Conservation (phyloP, 2,888 invertebrate species). For the Cremastinae sp. region DNA sequence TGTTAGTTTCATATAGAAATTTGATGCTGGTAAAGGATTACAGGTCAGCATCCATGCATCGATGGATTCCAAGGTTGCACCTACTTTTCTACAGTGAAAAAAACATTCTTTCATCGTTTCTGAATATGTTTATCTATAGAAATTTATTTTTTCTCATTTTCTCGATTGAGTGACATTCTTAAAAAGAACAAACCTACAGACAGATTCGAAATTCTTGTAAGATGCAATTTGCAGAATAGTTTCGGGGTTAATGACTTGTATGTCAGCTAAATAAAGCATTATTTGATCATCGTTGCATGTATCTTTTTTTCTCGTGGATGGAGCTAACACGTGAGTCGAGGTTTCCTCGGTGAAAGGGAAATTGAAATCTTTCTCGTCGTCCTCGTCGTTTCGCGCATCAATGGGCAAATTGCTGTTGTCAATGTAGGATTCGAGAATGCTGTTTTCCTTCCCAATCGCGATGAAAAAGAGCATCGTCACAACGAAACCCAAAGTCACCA, state of each 20-base stretch:
- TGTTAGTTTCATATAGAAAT: constrained; percentile 81
- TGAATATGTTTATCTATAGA: neutral
- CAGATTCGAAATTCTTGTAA: constrained; percentile 75
- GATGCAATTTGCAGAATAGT: constrained; percentile 81
- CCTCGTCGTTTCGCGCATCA: constrained; percentile 44
- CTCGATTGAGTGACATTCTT: no score
- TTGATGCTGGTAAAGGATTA: constrained; percentile 74
- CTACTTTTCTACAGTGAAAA: constrained; percentile 71
- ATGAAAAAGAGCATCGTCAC: constrained; percentile 28
- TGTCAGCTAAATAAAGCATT: constrained; percentile 80
- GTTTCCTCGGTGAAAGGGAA: constrained; percentile 36
- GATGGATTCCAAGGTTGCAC: constrained; percentile 77
- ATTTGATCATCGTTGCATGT: constrained; percentile 80
- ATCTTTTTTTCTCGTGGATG: constrained; percentile 14
- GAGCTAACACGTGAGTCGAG: constrained; percentile 12
- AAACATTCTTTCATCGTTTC: constrained; percentile 1
- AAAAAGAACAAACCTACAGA: constrained; percentile 74
- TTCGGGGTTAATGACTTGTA: constrained; percentile 82
- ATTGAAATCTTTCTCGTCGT: constrained; percentile 47
- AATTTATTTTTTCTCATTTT: neutral
- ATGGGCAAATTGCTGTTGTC: constrained; percentile 39
- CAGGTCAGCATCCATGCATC: constrained; percentile 78
- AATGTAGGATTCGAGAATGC: constrained; percentile 42
- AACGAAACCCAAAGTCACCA: constrained; percentile 30
- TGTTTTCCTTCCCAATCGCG: constrained; percentile 38